Conservation (phyloP, 2,888 invertebrate genomes). For the Xestia c-nigrum region DNA sequence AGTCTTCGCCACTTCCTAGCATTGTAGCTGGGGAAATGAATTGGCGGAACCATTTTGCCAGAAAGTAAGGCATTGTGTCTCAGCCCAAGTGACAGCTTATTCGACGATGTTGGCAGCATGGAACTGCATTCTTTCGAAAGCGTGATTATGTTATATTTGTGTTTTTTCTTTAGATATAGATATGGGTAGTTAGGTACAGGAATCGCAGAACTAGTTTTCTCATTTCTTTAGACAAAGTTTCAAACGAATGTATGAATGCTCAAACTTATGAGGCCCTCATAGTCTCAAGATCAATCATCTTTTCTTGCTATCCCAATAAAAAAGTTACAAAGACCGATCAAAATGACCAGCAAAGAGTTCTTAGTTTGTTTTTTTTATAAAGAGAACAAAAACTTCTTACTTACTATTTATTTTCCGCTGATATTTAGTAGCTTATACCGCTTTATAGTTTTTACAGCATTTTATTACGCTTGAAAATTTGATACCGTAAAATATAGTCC, state of each 20-base stretch:
- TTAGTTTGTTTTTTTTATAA: background rate
- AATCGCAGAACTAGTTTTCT: no score
- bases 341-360: background rate
- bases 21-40: background rate
- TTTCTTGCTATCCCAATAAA: background rate
- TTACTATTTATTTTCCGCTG: background rate
- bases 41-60: background rate
- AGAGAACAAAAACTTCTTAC: background rate
- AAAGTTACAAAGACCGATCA: background rate
- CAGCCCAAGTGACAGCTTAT: background rate
- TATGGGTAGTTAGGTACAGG: no score
- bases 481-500: background rate
- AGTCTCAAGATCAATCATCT: background rate
- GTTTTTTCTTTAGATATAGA: no score
- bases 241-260: no score
- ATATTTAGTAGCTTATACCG: background rate
- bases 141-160: no score
- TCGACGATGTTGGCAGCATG: background rate
- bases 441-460: conserved; percentile 29
- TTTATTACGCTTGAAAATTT: conserved; percentile 39
- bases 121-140: no score
- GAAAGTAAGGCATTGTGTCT: background rate
- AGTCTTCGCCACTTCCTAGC: background rate
- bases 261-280: background rate
- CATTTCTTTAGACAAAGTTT: no score